Base-by-base conservation (phyloP, 1,140 invertebrate genomes). In the Gryllus bimaculatus region DNA sequence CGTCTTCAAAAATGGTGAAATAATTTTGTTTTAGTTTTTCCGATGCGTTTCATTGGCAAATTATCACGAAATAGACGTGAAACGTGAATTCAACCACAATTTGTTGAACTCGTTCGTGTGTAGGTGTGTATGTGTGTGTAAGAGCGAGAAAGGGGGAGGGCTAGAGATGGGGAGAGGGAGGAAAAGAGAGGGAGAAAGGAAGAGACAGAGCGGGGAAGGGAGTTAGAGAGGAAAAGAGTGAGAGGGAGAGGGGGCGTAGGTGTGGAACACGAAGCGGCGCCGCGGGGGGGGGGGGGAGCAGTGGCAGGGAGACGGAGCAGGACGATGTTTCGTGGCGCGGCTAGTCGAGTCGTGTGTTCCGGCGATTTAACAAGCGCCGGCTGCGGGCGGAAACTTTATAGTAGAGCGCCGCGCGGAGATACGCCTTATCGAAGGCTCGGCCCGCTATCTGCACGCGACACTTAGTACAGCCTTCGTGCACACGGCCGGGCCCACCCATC, bases 341-440 rank as follows among this genome's bases (percentile, higher is more conserved):
- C 18, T 2, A 18, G 10, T 66, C 54, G 10, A 13, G 10, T 13
- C 54, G 54, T 10, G 2, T 66, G 54, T 66, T 66, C 54, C 54
- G 54, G 54, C 54, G 54, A 18, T 1, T 66, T 66, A 66, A 66
- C 54, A 66, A 66, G 54, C 54, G 54, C 54, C 54, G 10, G 54
- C 54, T 66, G 26, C 54, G 54, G 54, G 54, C 54, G 54, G 54
- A 66, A 66, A 66, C 54, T 66, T 66, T 66, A 66, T 66, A 66
- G 26, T 39, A 5, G 26, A 39, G 18, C 54, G 54, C 54, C 10
- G 54, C 54, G 54, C 54, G 18, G 54, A 66, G 54, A 66, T 66
- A 66, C 54, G 10, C 54, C 54, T 66, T 66, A 66, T 66, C 54
- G 54, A 7, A 66, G 54, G 54, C 54, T 66, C 18, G 54, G 7